Evolutionary conservation across 2,888 invertebrate species (phyloP), one percentile per base, ranked within the genome.

Genomic region (Stomorhina lunata): DNA sequence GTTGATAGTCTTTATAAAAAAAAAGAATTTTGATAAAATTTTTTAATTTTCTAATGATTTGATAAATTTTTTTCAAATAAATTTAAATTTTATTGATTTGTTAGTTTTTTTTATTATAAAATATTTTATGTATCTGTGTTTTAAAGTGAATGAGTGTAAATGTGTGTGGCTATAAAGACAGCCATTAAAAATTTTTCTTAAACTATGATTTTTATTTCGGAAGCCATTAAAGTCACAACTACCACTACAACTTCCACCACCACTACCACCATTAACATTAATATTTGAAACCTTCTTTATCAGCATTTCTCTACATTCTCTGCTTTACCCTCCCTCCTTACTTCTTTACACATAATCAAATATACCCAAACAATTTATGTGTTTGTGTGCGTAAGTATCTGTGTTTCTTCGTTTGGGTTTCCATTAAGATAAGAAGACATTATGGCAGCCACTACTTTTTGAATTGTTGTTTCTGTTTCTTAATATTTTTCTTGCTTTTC

Each of bases 211-310:
- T 66, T 76, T 88, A 88, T 88, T 89, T 90, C 90, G 90, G 91
- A 90, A 91, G 91, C 91, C 91, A 91, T 91, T 91, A 91, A 91
- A 90, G 87, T 90, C 88, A 90, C 90, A 88, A 90, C 89, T 87
- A 88, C 85, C 85, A 76, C 63, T 55, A 85, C 81, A 53, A 80
- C 61, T n/a, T 73, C 66, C 84, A 85, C 48, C 77, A 72, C 37
- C 71, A 55, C 27, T n/a, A 63, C 20, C 61, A 61, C 32, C 72
- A 72, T 50, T 63, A 65, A 9, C 34, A 61, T 2, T 22, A 50
- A 77, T 68, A 68, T 15, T n/a, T 59, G 7, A 17, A 25, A 29
- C 59, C n/a, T 40, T 10, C 59, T 66, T 48, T 76, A 57, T 27
- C 75, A 27, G 25, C 34, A 48, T 48, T 68, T 61, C 55, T 72